These are phyloP conservation scores for Drosophila multiciliata DNA, from an alignment of 2,888 invertebrate species.

Conservation along the genomic window DNA sequence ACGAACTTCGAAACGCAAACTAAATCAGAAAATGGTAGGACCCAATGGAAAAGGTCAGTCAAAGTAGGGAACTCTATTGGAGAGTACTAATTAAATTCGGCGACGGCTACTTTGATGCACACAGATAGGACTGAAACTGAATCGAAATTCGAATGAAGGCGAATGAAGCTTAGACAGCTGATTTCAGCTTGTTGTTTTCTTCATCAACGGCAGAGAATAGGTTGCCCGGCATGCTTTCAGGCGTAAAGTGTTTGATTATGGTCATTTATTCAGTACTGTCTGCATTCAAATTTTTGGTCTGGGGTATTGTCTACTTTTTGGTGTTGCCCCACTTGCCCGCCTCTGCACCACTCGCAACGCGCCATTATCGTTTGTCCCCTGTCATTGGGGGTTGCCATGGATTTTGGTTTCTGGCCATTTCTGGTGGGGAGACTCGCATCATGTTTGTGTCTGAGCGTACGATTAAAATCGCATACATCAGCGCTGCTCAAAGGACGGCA, in stretches of 20 bases:
- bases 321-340: slow-evolving; percentile 11
- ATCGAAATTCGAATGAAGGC: slow-evolving; percentile 4
- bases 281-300: slow-evolving; percentile 34
- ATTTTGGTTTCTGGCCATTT: slow-evolving; percentile 56
- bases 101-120: slow-evolving; percentile 61
- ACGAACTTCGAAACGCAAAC: background rate
- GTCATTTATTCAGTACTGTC: slow-evolving; percentile 75
- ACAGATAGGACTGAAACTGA: slow-evolving; percentile 21
- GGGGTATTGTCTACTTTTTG: slow-evolving; percentile 57
- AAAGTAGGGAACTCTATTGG: slow-evolving; percentile 34
- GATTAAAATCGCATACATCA: slow-evolving; percentile 78
- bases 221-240: slow-evolving; percentile 69
- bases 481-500: slow-evolving; percentile 41
- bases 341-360: slow-evolving; percentile 30
- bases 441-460: slow-evolving; percentile 75
- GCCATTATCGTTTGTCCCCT: slow-evolving; percentile 48
- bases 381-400: slow-evolving; percentile 59
- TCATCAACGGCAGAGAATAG: slow-evolving; percentile 20
- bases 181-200: slow-evolving; percentile 31
- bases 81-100: slow-evolving; percentile 74
- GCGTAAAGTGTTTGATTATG: slow-evolving; percentile 83
- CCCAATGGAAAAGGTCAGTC: slow-evolving; percentile 4
- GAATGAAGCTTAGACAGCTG: slow-evolving; percentile 43
- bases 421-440: slow-evolving; percentile 30
- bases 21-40: background rate